These are phyloP conservation scores for Eledone cirrhosa DNA, from an alignment of 2,888 invertebrate genomes.

Conservation along the genomic window DNA sequence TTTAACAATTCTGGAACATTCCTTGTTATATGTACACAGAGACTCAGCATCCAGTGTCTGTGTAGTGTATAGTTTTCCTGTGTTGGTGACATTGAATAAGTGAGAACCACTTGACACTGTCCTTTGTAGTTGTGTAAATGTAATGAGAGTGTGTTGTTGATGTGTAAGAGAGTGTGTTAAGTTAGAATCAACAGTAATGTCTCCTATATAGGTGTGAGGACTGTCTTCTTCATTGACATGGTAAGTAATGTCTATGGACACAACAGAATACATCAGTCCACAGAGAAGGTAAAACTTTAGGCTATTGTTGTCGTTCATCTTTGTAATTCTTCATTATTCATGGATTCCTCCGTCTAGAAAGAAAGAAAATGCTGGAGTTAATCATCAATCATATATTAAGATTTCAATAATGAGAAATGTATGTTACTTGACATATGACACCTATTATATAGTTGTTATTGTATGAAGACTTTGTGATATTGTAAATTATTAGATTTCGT, in stretches of 20 bases:
- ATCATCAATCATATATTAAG: too few species aligned
- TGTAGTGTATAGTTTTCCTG: constrained; percentile 23
- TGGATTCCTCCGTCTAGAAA: too few species aligned
- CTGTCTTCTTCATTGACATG: constrained; percentile 15
- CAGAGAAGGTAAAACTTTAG: too few species aligned
- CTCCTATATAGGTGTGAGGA: constrained; percentile 9
- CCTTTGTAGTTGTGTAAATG: constrained; percentile 15
- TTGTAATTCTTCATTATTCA: too few species aligned
- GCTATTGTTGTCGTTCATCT: too few species aligned
- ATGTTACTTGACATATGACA: too few species aligned
- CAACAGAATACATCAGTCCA: too few species aligned
- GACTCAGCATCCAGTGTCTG: constrained; percentile 24
- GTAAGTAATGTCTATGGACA: constrained; percentile 4
- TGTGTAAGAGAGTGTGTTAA: neutral
- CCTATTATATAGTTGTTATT: too few species aligned
- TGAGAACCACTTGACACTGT: neutral
- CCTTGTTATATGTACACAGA: constrained; percentile 23
- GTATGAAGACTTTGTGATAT: too few species aligned
- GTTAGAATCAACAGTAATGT: constrained; percentile 11
- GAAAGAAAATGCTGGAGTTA: too few species aligned
- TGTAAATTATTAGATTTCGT: too few species aligned
- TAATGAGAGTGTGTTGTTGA: neutral
- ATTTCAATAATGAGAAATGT: too few species aligned
- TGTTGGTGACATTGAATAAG: neutral
- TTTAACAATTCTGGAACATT: constrained; percentile 19